Percentiles rank a stretch among this genome's conserved stretches.
Conservation (phyloP, 1,140 invertebrate genomes). For the Platorchestia sp. region DNA sequence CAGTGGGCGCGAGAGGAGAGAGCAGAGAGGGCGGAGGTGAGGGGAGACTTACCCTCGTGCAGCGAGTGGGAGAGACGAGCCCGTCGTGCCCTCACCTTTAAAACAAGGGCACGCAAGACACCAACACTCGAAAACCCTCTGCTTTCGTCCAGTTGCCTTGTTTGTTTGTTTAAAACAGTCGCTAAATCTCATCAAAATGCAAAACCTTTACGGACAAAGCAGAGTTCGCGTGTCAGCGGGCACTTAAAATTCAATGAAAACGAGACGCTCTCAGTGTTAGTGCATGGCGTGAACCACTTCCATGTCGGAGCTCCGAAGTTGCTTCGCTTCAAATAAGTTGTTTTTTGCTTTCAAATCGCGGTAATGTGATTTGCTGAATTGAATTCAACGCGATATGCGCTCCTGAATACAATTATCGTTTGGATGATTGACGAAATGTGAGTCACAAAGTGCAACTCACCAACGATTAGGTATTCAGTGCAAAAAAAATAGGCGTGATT, state of each 20-base stretch:
- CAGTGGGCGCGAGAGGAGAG: neutral
- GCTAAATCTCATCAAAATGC: slow-evolving; percentile 48
- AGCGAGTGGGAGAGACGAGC: neutral
- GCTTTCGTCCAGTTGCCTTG: slow-evolving; percentile 23
- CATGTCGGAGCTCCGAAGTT: neutral
- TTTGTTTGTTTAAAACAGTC: slow-evolving; percentile 34
- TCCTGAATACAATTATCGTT: neutral
- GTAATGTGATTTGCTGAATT: neutral
- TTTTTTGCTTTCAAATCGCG: neutral
- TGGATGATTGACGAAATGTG: neutral
- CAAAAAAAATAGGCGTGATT: too few relatives aligned
- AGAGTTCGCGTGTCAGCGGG: neutral
- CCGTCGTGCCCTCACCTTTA: slow-evolving; percentile 22
- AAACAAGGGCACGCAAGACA: slow-evolving; percentile 53
- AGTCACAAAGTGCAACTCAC: neutral
- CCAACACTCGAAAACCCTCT: slow-evolving; percentile 42
- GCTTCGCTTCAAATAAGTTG: neutral
- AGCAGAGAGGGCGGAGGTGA: neutral
- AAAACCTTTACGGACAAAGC: slow-evolving; percentile 35
- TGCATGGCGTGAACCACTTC: neutral
- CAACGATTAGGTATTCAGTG: too few relatives aligned
- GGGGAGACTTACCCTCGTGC: neutral
- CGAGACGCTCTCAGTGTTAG: neutral
- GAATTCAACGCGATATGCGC: neutral
- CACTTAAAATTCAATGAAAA: slow-evolving; percentile 33